Evolutionary conservation across 2,113 vertebrate species (phyloP).

Genomic region (Romanogobio albipinnatus): DNA sequence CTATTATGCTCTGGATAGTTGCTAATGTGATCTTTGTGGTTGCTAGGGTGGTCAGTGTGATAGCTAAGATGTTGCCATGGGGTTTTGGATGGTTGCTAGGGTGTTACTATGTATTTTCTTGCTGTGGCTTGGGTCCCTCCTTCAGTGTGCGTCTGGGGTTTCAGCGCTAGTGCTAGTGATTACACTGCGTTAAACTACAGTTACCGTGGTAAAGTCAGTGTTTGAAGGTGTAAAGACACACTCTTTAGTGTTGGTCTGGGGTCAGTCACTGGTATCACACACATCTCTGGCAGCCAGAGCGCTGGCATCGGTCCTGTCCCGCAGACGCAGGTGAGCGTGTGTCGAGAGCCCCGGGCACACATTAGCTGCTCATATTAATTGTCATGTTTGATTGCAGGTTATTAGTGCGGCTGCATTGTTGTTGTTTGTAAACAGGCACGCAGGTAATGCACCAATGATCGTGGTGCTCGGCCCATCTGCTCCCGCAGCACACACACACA

Average conservation of each 20-base stretch:
- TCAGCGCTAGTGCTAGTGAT: no score
- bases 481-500: slow-evolving; percentile 54
- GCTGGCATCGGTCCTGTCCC: not conserved
- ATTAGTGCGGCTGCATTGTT: slow-evolving; percentile 76
- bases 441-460: slow-evolving; percentile 80
- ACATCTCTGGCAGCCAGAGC: no score
- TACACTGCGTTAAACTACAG: no score
- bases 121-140: not conserved
- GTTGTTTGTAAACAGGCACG: slow-evolving; percentile 75
- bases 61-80: not conserved
- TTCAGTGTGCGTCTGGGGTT: not conserved
- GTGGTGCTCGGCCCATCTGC: slow-evolving; percentile 75
- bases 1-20: not conserved
- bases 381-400: slow-evolving; percentile 79
- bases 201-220: no score
- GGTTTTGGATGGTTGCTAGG: not conserved
- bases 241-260: no score
- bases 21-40: not conserved
- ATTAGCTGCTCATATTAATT: slow-evolving; percentile 71
- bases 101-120: not conserved
- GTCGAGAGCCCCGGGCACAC: slow-evolving; percentile 46
- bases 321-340: slow-evolving; percentile 19
- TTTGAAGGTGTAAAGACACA: no score
- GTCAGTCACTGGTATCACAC: no score
- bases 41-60: not conserved